Percentiles rank a stretch among this genome's conserved stretches.
Conservation (phyloP, 2,113 vertebrate species). For the Meles meles region DNA sequence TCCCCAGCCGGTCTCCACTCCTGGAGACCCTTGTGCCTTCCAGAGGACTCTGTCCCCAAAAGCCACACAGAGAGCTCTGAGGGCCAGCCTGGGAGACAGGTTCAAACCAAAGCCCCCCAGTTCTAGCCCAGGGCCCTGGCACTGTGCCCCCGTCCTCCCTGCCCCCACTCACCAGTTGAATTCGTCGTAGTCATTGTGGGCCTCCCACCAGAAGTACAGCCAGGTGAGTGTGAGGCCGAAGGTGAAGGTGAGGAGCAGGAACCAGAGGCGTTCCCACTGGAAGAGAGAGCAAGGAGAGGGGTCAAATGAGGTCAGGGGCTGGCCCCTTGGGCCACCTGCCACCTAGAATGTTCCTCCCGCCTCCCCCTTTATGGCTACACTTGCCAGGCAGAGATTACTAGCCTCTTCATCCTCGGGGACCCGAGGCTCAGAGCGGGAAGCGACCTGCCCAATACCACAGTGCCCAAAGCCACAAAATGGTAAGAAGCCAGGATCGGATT, state of each 20-base stretch:
- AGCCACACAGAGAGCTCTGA: neutral
- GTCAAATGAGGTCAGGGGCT: neutral
- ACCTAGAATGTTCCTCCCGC: neutral
- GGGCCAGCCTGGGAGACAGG: neutral
- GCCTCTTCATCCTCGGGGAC: neutral
- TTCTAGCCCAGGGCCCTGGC: accelerated
- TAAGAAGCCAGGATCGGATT: neutral
- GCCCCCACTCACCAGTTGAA: constrained; percentile 95
- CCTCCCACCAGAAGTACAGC: constrained; percentile 98
- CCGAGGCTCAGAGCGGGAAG: neutral
- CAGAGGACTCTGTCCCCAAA: neutral
- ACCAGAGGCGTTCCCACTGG: constrained; percentile 98
- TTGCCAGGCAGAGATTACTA: neutral
- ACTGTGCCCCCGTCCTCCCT: accelerated
- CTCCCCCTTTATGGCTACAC: neutral
- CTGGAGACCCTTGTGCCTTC: neutral
- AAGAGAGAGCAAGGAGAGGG: constrained; percentile 3
- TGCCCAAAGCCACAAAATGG: neutral
- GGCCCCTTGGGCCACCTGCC: neutral
- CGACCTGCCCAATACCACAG: neutral
- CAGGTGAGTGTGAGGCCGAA: constrained; percentile 93
- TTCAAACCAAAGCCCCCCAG: neutral
- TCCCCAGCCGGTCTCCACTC: neutral
- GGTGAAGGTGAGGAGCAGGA: constrained; percentile 90
- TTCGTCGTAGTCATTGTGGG: constrained; percentile 96